These are phyloP conservation scores for Tipula confusa DNA, from an alignment of 2,888 invertebrate genomes.

Conservation along the genomic window DNA sequence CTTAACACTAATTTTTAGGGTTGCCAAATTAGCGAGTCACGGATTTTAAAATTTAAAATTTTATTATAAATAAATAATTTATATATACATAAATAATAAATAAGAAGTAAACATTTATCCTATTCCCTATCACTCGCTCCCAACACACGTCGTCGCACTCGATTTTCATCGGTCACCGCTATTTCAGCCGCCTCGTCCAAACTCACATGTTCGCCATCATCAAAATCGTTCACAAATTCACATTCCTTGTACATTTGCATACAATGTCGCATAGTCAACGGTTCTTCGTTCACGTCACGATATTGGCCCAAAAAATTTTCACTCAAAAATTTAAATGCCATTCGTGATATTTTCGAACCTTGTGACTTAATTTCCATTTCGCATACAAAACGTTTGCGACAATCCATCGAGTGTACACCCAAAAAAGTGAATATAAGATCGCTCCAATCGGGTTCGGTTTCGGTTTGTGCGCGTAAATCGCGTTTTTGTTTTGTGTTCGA, in stretches of 20 bases:
- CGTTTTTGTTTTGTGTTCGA: background rate
- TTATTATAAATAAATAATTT: background rate
- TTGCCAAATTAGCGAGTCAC: too few relatives aligned
- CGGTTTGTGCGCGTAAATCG: background rate
- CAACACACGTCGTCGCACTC: background rate
- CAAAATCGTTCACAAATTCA: background rate
- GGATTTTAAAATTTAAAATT: too few relatives aligned
- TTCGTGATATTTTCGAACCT: slow-evolving; percentile 45
- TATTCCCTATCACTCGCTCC: background rate
- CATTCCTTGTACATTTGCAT: background rate
- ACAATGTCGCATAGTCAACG: background rate
- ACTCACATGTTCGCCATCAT: background rate
- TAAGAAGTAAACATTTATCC: background rate
- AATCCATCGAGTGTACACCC: slow-evolving; percentile 47
- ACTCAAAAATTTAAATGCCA: slow-evolving; percentile 40
- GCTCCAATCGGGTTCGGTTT: slow-evolving; percentile 36
- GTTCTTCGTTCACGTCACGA: background rate
- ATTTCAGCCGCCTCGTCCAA: background rate
- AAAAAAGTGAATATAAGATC: slow-evolving; percentile 47
- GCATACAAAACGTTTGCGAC: slow-evolving; percentile 53
- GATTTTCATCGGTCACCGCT: background rate
- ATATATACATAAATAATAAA: background rate
- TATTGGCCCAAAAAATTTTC: background rate
- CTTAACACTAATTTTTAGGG: too few relatives aligned
- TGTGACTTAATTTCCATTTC: slow-evolving; percentile 52